These are phyloP conservation scores for Orthonyx spaldingii DNA, from an alignment of 2,113 vertebrate species.

Conservation along the genomic window DNA sequence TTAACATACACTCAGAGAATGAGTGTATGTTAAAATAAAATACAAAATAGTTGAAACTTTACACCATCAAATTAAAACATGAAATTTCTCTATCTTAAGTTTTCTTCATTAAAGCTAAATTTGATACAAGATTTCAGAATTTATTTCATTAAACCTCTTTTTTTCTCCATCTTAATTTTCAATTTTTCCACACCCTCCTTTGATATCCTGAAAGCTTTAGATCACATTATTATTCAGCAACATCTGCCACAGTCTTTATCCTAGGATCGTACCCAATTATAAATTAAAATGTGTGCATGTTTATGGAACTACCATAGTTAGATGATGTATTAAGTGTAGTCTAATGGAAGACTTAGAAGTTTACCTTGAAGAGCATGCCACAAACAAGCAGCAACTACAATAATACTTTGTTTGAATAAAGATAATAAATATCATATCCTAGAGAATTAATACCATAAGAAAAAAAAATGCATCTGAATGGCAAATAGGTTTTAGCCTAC, in stretches of 20 bases:
- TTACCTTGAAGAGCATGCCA: not conserved
- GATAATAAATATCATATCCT: not conserved
- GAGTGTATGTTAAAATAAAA: too few relatives aligned
- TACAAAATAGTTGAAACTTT: not conserved
- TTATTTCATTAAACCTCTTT: not conserved
- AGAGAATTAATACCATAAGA: not conserved
- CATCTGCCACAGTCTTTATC: not conserved
- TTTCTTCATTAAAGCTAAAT: not conserved
- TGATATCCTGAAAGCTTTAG: not conserved
- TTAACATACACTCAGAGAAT: not conserved
- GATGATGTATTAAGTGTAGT: not conserved
- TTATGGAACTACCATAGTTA: not conserved
- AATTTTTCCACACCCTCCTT: not conserved
- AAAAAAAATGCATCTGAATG: not conserved
- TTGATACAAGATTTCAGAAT: not conserved
- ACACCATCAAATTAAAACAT: not conserved
- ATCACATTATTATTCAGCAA: not conserved
- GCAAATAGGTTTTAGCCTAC: not conserved
- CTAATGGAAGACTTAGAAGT: not conserved
- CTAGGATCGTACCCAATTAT: not conserved
- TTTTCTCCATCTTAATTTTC: not conserved
- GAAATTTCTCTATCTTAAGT: not conserved
- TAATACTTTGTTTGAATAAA: not conserved
- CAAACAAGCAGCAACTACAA: constrained; percentile 32
- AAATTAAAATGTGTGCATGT: not conserved